These are phyloP conservation scores for Harpalus rufipes DNA, from an alignment of 2,888 invertebrate species.

Conservation along the genomic window DNA sequence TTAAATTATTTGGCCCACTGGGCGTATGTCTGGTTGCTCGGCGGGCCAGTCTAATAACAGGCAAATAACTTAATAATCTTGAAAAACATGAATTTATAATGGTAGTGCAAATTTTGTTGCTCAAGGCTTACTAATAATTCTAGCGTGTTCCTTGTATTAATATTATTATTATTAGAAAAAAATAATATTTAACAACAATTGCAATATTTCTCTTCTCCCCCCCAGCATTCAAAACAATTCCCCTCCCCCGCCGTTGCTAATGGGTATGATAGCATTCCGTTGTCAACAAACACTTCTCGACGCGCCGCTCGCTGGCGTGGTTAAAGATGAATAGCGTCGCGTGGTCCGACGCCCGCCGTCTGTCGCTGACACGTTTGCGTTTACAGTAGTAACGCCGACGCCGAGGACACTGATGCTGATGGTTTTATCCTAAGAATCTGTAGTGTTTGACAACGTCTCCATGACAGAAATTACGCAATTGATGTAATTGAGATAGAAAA, in stretches of 20 bases:
- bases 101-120: too few species aligned
- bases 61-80: too few species aligned
- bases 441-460: constrained; percentile 22
- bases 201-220: not conserved
- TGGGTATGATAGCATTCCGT: constrained; percentile 64
- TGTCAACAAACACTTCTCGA: constrained; percentile 58
- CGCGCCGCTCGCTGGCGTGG: constrained; percentile 52
- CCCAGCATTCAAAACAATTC: constrained; percentile 7
- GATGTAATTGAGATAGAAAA: constrained; percentile 9
- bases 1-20: too few species aligned
- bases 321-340: constrained; percentile 66
- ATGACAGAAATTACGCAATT: constrained; percentile 26
- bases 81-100: too few species aligned
- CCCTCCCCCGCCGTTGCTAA: constrained; percentile 35
- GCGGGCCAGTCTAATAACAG: too few species aligned
- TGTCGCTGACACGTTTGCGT: constrained; percentile 60
- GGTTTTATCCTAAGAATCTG: constrained; percentile 22
- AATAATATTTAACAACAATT: not conserved
- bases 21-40: too few species aligned
- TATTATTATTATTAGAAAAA: too few species aligned
- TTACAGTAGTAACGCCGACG: not conserved
- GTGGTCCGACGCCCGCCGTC: constrained; percentile 13
- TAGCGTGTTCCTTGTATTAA: too few species aligned
- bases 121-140: too few species aligned
- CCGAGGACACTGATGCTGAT: constrained; percentile 4